Percentiles rank a stretch among this genome's conserved stretches.
Conservation (phyloP, 2,113 vertebrate genomes). For the Ardeotis arabs region DNA sequence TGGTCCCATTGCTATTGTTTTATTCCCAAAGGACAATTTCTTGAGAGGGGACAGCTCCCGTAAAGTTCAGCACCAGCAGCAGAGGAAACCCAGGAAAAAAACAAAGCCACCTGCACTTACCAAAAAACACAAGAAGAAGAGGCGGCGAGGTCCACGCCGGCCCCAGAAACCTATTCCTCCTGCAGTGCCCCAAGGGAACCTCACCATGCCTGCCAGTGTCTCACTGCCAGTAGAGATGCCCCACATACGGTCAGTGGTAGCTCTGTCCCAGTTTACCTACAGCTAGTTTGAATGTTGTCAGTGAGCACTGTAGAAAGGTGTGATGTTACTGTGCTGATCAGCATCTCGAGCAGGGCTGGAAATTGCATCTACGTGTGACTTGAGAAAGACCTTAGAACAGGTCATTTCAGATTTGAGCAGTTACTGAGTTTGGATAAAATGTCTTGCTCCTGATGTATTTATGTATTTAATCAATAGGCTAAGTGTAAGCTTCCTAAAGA, state of each 20-base stretch:
- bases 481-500: not conserved
- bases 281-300: not conserved
- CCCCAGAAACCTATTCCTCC: conserved; percentile 99
- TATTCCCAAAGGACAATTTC: conserved; percentile 90
- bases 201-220: conserved; percentile 94
- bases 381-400: not conserved
- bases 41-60: conserved; percentile 94
- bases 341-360: not conserved
- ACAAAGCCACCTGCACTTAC: conserved; percentile 97
- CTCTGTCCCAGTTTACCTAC: not conserved
- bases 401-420: not conserved
- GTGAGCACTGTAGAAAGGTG: not conserved
- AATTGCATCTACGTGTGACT: not conserved
- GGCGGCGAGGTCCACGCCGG: conserved; percentile 90
- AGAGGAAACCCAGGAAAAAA: conserved; percentile 98
- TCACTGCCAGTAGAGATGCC: conserved; percentile 87
- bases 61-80: conserved; percentile 95
- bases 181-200: conserved; percentile 95
- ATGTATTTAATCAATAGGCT: not conserved
- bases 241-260: conserved; percentile 84
- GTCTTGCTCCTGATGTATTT: not conserved
- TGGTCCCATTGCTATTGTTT: not conserved
- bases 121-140: conserved; percentile 99
- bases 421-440: not conserved
- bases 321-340: not conserved